Evolutionary conservation across 2,888 invertebrate genomes (phyloP).

Genomic region (Catocala nupta): DNA sequence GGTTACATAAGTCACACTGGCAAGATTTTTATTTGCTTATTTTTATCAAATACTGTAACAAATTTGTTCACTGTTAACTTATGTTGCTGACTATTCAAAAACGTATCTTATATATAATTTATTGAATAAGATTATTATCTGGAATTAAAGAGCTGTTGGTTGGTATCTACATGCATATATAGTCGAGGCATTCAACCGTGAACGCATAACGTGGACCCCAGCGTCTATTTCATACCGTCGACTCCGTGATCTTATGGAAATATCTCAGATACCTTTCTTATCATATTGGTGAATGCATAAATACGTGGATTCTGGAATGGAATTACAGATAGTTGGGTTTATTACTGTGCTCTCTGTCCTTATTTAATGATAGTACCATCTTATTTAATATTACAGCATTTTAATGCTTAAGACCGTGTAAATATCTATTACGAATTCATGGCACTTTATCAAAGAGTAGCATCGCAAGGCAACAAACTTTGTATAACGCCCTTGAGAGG

Average conservation of each 20-base stretch:
- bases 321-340: slow-evolving; percentile 36
- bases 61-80: too few species aligned
- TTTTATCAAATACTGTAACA: too few species aligned
- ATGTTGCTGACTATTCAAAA: too few species aligned
- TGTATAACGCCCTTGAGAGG: too few species aligned
- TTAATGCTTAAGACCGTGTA: too few species aligned
- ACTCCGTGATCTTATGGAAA: slow-evolving; percentile 35
- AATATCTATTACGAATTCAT: too few species aligned
- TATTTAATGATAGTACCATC: too few species aligned
- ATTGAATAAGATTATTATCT: slow-evolving; percentile 42
- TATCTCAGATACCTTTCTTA: slow-evolving; percentile 35
- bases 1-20: too few species aligned
- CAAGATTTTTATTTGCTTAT: too few species aligned
- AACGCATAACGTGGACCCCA: slow-evolving; percentile 44
- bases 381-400: too few species aligned
- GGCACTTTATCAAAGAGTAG: too few species aligned
- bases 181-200: slow-evolving; percentile 39
- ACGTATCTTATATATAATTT: not conserved
- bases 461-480: too few species aligned
- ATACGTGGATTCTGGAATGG: slow-evolving; percentile 24
- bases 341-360: slow-evolving; percentile 6
- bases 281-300: slow-evolving; percentile 33
- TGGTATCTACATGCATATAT: slow-evolving; percentile 20
- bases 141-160: slow-evolving; percentile 39
- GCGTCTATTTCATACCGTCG: slow-evolving; percentile 28